These are phyloP conservation scores for Sthenelais limicola DNA, from an alignment of 2,888 invertebrate genomes.

Conservation along the genomic window DNA sequence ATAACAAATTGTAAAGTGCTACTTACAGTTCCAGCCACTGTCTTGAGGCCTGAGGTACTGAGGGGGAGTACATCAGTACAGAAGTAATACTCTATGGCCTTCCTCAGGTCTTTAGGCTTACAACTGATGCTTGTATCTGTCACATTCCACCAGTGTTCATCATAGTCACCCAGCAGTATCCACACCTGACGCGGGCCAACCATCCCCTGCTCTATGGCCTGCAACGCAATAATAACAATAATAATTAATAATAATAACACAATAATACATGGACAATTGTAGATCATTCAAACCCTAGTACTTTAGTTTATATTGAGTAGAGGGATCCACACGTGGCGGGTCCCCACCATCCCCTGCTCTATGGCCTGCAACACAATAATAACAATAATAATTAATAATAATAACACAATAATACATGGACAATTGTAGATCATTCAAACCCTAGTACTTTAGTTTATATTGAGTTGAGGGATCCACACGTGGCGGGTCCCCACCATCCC, in stretches of 20 bases:
- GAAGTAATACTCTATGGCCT: conserved; percentile 85
- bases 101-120: conserved; percentile 78
- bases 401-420: too few species aligned
- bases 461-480: conserved; percentile 89
- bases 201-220: conserved; percentile 88
- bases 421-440: too few species aligned
- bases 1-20: too few species aligned
- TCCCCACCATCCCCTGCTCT: conserved; percentile 87
- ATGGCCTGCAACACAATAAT: too few species aligned
- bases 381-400: too few species aligned
- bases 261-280: too few species aligned
- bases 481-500: conserved; percentile 92
- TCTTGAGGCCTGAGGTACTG: conserved; percentile 56
- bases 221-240: too few species aligned
- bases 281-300: too few species aligned
- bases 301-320: too few species aligned
- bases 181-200: conserved; percentile 91
- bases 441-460: too few species aligned
- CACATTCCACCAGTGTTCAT: conserved; percentile 73
- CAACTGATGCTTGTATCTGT: conserved; percentile 74
- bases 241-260: too few species aligned
- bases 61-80: conserved; percentile 78
- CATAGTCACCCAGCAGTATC: conserved; percentile 78
- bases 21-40: conserved; percentile 52
- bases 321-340: conserved; percentile 92